These are phyloP conservation scores for Drosophila sturtevanti DNA, from an alignment of 1,140 invertebrate species.

Conservation along the genomic window DNA sequence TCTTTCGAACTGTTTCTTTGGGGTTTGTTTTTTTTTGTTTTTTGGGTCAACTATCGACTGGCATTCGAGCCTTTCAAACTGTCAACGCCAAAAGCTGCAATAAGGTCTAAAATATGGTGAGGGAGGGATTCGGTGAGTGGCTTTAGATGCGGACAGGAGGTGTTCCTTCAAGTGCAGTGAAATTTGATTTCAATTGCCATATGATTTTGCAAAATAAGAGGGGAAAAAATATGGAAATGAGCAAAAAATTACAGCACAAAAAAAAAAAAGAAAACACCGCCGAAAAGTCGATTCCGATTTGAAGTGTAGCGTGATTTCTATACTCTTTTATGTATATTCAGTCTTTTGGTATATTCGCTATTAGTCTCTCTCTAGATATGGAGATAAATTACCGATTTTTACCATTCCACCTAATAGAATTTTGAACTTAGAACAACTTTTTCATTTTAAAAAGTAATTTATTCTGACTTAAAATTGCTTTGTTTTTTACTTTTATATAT, in stretches of 20 bases:
- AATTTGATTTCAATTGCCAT: conserved; percentile 80
- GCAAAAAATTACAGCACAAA: neutral
- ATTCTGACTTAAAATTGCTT: no score
- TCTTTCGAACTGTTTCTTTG: conserved; percentile 1
- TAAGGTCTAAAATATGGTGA: conserved; percentile 33
- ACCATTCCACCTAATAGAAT: no score
- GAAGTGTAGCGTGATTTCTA: neutral
- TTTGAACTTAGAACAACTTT: no score
- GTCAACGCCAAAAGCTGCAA: conserved; percentile 47
- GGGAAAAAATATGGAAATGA: conserved; percentile 11
- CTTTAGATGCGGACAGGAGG: conserved; percentile 17
- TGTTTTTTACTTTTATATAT: no score
- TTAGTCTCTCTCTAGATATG: no score
- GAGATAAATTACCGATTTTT: no score
- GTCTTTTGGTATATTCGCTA: no score
- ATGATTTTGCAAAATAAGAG: conserved; percentile 54
- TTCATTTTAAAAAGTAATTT: no score
- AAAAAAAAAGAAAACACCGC: neutral
- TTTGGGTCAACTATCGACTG: conserved; percentile 78
- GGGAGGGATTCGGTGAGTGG: conserved; percentile 59
- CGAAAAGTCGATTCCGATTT: neutral
- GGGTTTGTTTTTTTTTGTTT: conserved; percentile 7
- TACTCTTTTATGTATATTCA: neutral
- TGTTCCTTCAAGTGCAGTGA: conserved; percentile 63
- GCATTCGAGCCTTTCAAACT: conserved; percentile 65